Percentiles rank a stretch among this genome's conserved stretches.
These are phyloP conservation scores for Eonycteris spelaea DNA, from an alignment of 2,113 vertebrate genomes.

Conservation along the genomic window DNA sequence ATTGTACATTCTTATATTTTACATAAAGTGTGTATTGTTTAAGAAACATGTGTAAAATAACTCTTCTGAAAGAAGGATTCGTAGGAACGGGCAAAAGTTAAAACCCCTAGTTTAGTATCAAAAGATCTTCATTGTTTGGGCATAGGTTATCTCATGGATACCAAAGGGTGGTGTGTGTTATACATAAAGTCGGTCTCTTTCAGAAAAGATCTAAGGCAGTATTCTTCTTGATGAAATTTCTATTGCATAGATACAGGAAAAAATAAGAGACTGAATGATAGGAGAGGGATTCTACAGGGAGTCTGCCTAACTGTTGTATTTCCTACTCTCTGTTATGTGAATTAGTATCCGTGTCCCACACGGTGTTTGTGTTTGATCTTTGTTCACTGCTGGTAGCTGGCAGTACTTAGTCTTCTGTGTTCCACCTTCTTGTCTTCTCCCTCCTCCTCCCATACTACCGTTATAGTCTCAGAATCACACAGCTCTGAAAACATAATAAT, in stretches of 20 bases:
- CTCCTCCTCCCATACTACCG: background rate
- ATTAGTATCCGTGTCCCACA: slow-evolving; percentile 39
- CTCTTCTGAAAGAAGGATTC: slow-evolving; percentile 24
- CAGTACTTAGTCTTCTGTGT: background rate
- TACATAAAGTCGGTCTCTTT: slow-evolving; percentile 19
- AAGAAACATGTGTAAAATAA: slow-evolving; percentile 56
- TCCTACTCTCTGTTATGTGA: background rate
- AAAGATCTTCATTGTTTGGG: slow-evolving; percentile 28
- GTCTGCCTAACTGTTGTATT: background rate
- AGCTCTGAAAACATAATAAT: background rate
- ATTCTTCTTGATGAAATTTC: slow-evolving; percentile 43
- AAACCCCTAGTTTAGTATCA: slow-evolving; percentile 22
- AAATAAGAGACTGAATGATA: background rate
- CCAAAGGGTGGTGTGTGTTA: slow-evolving; percentile 15
- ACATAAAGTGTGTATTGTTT: slow-evolving; percentile 32
- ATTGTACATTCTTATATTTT: slow-evolving; percentile 60
- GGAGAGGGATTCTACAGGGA: background rate
- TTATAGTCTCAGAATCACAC: slow-evolving; percentile 33
- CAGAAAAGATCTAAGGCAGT: slow-evolving; percentile 19
- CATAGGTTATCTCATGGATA: slow-evolving; percentile 8
- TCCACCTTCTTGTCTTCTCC: background rate
- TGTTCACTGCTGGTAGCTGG: slow-evolving; percentile 15
- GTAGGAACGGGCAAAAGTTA: slow-evolving; percentile 16
- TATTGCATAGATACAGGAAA: slow-evolving; percentile 6
- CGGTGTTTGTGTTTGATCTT: slow-evolving; percentile 43